These are phyloP conservation scores for Periparus ater DNA, from an alignment of 2,797 vertebrate genomes.

Conservation along the genomic window DNA sequence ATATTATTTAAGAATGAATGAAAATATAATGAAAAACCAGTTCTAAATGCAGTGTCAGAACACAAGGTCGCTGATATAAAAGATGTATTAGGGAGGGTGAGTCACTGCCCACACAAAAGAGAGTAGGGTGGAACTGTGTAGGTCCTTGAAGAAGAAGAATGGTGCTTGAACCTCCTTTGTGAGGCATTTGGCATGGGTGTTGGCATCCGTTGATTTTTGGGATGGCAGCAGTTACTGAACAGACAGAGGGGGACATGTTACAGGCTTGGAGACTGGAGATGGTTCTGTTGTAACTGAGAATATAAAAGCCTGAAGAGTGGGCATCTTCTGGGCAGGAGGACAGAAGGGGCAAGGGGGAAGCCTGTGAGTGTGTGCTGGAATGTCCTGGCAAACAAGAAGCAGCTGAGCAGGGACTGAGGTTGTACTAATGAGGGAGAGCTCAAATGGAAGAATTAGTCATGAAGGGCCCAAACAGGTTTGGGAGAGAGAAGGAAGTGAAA, in stretches of 20 bases:
- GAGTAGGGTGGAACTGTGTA: neutral
- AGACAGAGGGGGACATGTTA: neutral
- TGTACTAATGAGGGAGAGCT: neutral
- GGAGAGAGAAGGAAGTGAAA: neutral
- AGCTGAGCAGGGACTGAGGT: neutral
- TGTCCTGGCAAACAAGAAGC: neutral
- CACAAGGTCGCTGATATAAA: fast-evolving
- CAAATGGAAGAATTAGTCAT: neutral
- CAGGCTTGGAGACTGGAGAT: neutral
- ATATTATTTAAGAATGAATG: neutral
- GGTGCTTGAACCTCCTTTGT: fast-evolving
- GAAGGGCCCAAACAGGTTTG: neutral
- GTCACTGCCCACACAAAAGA: neutral
- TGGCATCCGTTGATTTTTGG: neutral
- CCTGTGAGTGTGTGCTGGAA: neutral
- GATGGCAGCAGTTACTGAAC: neutral
- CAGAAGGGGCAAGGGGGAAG: neutral
- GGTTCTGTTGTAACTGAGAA: neutral
- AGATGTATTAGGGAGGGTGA: neutral
- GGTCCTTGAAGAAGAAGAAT: neutral
- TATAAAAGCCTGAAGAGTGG: neutral
- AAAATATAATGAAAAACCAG: neutral
- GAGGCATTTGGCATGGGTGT: neutral
- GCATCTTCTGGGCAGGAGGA: neutral
- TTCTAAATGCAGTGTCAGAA: neutral